Evolutionary conservation across 2,888 invertebrate genomes (phyloP), one percentile per base, ranked within the genome.

Genomic region (Serrognathus titanus): DNA sequence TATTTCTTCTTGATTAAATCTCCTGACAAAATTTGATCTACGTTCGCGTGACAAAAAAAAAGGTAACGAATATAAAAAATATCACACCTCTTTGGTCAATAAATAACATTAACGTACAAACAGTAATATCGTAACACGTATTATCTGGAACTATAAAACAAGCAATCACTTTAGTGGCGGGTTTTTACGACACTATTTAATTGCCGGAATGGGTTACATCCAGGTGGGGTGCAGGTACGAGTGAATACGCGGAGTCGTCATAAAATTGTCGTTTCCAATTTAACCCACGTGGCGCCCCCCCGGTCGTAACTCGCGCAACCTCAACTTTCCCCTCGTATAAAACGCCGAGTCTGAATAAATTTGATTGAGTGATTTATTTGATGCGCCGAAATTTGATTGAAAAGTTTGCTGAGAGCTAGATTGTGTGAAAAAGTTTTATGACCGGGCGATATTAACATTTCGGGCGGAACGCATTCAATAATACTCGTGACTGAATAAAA

Each of bases 151-250:
- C 61, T 62, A 63, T 65, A 65, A 64, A 65, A 60, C 63, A 62
- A 62, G 62, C 60, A 65, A 65, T 65, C 65, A 63, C 62, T 65
- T 61, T 63, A 61, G 63, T 61, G 62, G 56, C 48, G 61, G 60
- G 57, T 56, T 64, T 64, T 64, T 64, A 64, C 60, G 61, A 60
- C 56, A 50, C 52, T 53, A 60, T 64, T 64, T 55, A 55, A 63
- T 63, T 63, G 63, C 60, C 55, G 58, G 62, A 63, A 63, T 50
- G 60, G 48, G 58, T 57, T 53, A 56, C 56, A 58, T 48, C 59
- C 59, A 59, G 61, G 59, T 59, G 57, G 63, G 55, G 57, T 48
- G 55, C 57, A 55, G 40, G 57, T 56, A 13, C 11, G 38, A 36
- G 38, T 46, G 53, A 54, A 53, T 48, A 49, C 59, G 55, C 58